Evolutionary conservation across 37 sponge, comb jelly and placozoan species (phyloP).

Genomic region (Halisarca cf. caerulea): DNA sequence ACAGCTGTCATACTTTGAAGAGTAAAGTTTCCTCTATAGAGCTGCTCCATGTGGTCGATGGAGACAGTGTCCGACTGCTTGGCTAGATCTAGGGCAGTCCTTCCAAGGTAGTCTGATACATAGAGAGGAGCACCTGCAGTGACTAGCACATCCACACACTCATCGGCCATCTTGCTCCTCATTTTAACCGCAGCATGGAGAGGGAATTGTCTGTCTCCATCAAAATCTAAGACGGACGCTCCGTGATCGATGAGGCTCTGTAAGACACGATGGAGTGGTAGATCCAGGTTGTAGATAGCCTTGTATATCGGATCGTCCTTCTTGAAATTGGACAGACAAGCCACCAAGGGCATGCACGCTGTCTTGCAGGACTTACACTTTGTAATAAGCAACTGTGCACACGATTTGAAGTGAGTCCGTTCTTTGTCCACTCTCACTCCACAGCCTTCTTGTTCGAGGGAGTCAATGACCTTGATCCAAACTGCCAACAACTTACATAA

Average conservation of each 20-base stretch:
- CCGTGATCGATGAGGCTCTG: constrained; percentile 47
- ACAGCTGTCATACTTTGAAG: constrained; percentile 59
- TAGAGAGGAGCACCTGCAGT: constrained; percentile 67
- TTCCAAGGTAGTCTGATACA: constrained; percentile 60
- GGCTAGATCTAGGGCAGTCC: constrained; percentile 61
- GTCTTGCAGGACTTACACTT: constrained; percentile 10
- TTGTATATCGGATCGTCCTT: constrained; percentile 28
- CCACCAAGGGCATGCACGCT: constrained; percentile 32
- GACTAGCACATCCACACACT: constrained; percentile 43
- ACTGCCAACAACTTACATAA: constrained; percentile 57
- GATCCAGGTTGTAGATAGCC: constrained; percentile 32
- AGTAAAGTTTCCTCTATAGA: constrained; percentile 4
- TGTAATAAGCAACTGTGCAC: constrained; percentile 20
- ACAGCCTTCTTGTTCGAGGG: constrained; percentile 15
- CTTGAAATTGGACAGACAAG: constrained; percentile 62
- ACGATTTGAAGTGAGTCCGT: background rate
- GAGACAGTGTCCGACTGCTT: background rate
- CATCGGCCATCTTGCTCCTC: constrained; percentile 36
- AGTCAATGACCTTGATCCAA: constrained; percentile 54
- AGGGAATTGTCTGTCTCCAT: constrained; percentile 63
- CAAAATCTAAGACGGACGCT: constrained; percentile 44
- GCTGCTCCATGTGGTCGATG: constrained; percentile 7
- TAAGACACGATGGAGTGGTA: constrained; percentile 55
- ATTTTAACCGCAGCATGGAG: constrained; percentile 73
- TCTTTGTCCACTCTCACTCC: constrained; percentile 5